Percentiles rank a stretch among this genome's conserved stretches.
Evolutionary conservation across 2,888 invertebrate genomes (phyloP).

Genomic region (Drosophila borealis): DNA sequence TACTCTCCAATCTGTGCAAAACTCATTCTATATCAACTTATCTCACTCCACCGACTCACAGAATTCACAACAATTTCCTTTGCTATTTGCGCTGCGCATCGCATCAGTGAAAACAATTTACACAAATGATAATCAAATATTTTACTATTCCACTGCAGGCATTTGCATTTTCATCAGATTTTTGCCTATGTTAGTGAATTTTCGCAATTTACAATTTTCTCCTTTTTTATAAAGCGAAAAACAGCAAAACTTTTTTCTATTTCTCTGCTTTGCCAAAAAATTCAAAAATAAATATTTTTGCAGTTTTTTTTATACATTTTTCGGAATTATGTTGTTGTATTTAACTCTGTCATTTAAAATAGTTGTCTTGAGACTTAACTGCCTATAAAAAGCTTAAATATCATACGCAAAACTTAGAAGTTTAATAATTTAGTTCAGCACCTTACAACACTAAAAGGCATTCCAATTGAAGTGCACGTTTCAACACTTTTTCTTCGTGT

Average conservation of each 20-base stretch:
- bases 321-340: no score
- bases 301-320: not conserved
- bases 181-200: not conserved
- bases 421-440: not conserved
- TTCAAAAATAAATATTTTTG: slow-evolving; percentile 6
- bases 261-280: not conserved
- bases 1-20: slow-evolving; percentile 35
- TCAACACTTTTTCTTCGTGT: no score
- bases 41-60: slow-evolving; percentile 1
- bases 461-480: no score
- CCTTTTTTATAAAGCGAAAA: not conserved
- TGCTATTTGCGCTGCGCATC: slow-evolving; percentile 25
- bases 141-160: slow-evolving; percentile 5
- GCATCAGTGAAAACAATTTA: slow-evolving; percentile 20
- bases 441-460: slow-evolving; percentile 3
- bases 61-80: slow-evolving; percentile 4
- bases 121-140: slow-evolving; percentile 21
- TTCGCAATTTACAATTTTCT: not conserved
- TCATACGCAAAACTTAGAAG: not conserved
- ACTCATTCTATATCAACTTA: slow-evolving; percentile 27
- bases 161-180: slow-evolving; percentile 29
- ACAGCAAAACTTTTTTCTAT: not conserved
- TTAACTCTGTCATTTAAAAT: not conserved
- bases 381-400: not conserved
- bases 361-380: not conserved